Evolutionary conservation across 2,113 vertebrate species (phyloP), one percentile per base, ranked within the genome.

Genomic region (Malurus melanocephalus): DNA sequence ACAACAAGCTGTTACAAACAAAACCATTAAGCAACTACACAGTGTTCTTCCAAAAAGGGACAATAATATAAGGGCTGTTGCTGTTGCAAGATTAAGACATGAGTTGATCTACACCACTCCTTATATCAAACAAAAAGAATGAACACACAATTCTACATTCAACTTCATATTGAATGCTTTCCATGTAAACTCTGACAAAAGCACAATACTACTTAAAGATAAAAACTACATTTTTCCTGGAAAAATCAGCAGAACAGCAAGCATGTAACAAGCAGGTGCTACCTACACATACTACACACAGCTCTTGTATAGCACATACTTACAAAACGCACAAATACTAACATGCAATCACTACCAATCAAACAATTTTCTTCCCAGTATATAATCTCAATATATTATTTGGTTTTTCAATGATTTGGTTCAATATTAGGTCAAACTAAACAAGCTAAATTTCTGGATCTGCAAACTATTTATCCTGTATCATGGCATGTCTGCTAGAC

Each of bases 1-100:
- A 86, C 61, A 91, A 89, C 55, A 90, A 68, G 60, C 45, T 89
- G 11, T 38, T 69, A 79, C 24, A 93, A 91, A 76, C 30, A 78
- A 76, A 91, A 84, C 26, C 12, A 68, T 33, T 57, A 79, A 92
- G 16, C 52, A 92, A 51, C 21, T n/a, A 35, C 57, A 75, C 30
- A 28, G 0, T 7, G 53, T 33, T 87, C 55, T 65, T 46, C 61
- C 38, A 26, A 65, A 60, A 72, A 11, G 6, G 8, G 23, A 72
- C 17, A 64, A 71, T 11, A n/a, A 60, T 62, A 84, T 90, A 89
- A 75, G 10, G 55, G n/a, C 51, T 84, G 78, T 27, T 42, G 24
- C 3, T 67, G 28, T 66, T 42, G 30, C 3, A 62, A 69, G 69
- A 74, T 1, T 48, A 52, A 85, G 35, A 77, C 56, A 71, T 0